These are phyloP conservation scores for Oreochromis mossambicus DNA, from an alignment of 2,797 vertebrate species.

Conservation along the genomic window DNA sequence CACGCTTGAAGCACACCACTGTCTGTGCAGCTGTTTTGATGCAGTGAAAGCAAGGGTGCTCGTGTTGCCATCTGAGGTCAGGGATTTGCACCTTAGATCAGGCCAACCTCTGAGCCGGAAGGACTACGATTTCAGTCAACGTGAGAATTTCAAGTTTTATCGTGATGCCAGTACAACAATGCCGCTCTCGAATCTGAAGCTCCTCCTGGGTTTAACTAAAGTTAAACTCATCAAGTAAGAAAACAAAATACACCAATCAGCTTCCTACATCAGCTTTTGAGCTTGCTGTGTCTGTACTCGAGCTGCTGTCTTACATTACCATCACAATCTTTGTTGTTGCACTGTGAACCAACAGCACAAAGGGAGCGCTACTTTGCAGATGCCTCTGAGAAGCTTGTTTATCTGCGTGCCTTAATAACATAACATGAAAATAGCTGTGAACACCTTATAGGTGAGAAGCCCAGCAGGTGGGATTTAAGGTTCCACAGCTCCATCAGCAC, in stretches of 20 bases:
- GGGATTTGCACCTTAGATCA: not conserved
- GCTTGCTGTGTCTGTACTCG: not conserved
- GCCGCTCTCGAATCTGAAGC: not conserved
- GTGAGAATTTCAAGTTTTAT: not conserved
- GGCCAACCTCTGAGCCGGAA: not conserved
- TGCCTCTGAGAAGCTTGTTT: constrained; percentile 1
- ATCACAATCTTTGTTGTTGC: not conserved
- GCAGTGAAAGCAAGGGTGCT: not conserved
- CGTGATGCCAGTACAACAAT: not conserved
- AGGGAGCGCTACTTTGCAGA: constrained; percentile 16
- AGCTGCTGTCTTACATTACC: not conserved
- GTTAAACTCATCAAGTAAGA: not conserved
- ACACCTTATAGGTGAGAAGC: not conserved
- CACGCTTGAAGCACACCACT: not conserved
- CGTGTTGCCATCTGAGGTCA: not conserved
- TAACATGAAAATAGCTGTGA: constrained; percentile 17
- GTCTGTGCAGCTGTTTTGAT: not conserved
- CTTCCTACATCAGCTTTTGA: not conserved
- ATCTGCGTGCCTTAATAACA: constrained; percentile 11
- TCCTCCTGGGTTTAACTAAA: not conserved
- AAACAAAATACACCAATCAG: not conserved
- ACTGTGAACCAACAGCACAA: constrained; percentile 26
- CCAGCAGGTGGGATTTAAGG: not conserved
- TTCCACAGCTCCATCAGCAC: not conserved
- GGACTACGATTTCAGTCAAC: not conserved